Evolutionary conservation across 2,888 invertebrate genomes (phyloP), one percentile per base, ranked within the genome.

Genomic region (Aphodius sticticus): DNA sequence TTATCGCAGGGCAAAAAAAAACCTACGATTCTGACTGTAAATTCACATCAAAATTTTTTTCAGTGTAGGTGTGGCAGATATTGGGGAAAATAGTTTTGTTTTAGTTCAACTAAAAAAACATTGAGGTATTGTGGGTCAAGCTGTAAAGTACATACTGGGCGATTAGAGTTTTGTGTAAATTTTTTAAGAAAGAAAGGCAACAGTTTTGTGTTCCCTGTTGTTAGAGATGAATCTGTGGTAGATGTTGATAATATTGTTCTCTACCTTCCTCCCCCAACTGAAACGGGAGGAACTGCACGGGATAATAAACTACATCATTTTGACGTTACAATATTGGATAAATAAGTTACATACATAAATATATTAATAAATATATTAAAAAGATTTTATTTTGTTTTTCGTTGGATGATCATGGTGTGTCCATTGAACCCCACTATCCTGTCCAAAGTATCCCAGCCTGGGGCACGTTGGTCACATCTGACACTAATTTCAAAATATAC

Each of bases 101-200:
- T 16, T 72, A 14, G 36, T 72, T 72, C 26, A 72, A 72, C 16
- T 72, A 72, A 72, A 72, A 16, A 15, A 72, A 35, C 16, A 7
- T 72, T 72, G 36, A 72, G 36, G 36, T 72, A 72, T 72, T 72
- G 72, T 72, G 26, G 15, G 72, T 16, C 72, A 72, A 72, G 36
- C 12, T 72, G 72, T 72, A 14, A 14, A 72, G 36, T 72, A 72
- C 72, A 16, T 72, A 72, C 72, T 16, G 16, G 72, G 35, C 14
- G 72, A 72, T 72, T 72, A 35, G 9, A 72, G 3, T 72, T 35
- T 72, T 35, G 35, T 72, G 16, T 72, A 72, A 72, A 7, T 36
- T 72, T 72, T 72, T 15, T 72, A 72, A n/a, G 72, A 72, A 72
- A 72, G 5, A 26, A 6, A 35, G 72, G 72, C 72, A 72, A 26